These are phyloP conservation scores for Mionectes macconnelli DNA, from an alignment of 2,113 vertebrate genomes.

Conservation along the genomic window DNA sequence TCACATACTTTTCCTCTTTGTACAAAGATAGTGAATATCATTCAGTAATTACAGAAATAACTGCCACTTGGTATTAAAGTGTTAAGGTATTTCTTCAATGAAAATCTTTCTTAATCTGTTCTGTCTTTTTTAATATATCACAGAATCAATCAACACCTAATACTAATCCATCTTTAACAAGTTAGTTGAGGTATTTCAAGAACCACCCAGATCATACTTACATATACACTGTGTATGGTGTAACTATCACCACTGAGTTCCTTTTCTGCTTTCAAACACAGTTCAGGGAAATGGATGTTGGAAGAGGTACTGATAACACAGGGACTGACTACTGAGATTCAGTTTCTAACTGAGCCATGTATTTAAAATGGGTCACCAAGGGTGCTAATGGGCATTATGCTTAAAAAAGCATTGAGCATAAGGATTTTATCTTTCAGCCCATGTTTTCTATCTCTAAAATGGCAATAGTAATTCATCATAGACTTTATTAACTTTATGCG, in stretches of 20 bases:
- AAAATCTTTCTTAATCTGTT: background rate
- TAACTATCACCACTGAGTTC: background rate
- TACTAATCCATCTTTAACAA: background rate
- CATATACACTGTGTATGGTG: fast-evolving
- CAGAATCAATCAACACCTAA: background rate
- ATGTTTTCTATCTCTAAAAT: background rate
- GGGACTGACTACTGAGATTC: background rate
- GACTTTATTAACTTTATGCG: background rate
- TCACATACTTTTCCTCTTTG: background rate
- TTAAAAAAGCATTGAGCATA: background rate
- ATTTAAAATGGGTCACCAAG: background rate
- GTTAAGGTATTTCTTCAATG: background rate
- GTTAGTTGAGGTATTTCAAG: background rate
- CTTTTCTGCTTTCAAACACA: background rate
- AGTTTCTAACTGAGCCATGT: background rate
- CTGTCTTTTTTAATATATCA: background rate
- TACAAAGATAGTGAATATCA: background rate
- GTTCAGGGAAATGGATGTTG: background rate
- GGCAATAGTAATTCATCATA: background rate
- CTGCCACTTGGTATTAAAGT: background rate
- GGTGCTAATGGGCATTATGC: background rate
- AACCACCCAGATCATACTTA: background rate
- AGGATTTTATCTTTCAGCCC: background rate
- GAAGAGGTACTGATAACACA: background rate
- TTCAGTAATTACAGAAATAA: background rate